A percentile compares a stretch with the other conserved stretches of the same genome.
phyloP scores from a whole-genome alignment of 1,140 invertebrate species.

The Cydia fagiglandana region DNA sequence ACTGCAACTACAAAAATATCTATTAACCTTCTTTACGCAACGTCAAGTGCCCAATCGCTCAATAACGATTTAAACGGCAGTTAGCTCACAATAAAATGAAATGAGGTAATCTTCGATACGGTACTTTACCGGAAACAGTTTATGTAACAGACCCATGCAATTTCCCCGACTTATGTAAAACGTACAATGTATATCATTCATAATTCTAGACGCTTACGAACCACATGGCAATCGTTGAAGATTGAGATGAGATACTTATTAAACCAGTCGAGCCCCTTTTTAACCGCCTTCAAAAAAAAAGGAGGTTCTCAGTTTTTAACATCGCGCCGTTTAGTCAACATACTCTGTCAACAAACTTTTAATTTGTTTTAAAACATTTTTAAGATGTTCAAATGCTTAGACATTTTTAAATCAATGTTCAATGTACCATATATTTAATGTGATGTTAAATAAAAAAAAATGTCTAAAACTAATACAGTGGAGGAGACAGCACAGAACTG shows the following conservation, averaged over 20 bases:
- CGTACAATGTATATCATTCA: not conserved
- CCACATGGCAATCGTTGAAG: not conserved
- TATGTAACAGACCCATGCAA: not conserved
- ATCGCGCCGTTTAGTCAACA: too few relatives aligned
- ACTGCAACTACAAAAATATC: not conserved
- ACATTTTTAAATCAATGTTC: too few relatives aligned
- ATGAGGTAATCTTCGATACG: slow-evolving; percentile 13
- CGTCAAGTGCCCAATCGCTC: not conserved
- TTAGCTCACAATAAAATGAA: slow-evolving; percentile 6
- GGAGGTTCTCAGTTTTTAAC: too few relatives aligned
- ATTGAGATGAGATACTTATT: not conserved
- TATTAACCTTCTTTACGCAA: slow-evolving; percentile 4
- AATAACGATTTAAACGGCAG: not conserved
- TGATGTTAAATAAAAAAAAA: too few relatives aligned
- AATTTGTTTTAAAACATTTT: too few relatives aligned
- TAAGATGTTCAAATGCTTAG: too few relatives aligned
- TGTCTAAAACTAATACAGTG: too few relatives aligned
- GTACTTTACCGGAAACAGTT: not conserved
- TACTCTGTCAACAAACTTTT: too few relatives aligned
- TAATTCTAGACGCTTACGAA: not conserved
- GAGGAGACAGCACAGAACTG: too few relatives aligned
- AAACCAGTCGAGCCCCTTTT: not conserved
- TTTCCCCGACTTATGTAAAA: not conserved
- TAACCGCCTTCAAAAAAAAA: too few relatives aligned
- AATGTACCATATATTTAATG: too few relatives aligned